Conservation (phyloP, 92 coral and sea anemone genomes). For the Palythoa heliodiscus region DNA sequence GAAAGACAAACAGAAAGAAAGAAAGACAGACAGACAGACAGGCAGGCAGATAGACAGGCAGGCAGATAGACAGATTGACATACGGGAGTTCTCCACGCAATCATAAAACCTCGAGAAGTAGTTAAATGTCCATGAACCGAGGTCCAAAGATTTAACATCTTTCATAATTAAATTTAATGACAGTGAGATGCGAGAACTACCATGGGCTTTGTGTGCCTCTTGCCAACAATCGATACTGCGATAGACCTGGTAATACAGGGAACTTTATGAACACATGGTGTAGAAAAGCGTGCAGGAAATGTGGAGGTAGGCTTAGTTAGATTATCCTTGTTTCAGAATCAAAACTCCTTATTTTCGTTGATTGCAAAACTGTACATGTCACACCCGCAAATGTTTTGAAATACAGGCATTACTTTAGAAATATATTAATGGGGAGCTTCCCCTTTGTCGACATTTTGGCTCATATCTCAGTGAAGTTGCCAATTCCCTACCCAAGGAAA, state of each 20-base stretch:
- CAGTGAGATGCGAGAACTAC: slow-evolving; percentile 5
- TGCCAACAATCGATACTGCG: not conserved
- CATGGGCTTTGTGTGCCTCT: not conserved
- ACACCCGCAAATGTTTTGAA: no score
- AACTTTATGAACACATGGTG: not conserved
- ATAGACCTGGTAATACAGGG: not conserved
- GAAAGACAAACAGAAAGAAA: no score
- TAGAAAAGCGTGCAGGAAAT: not conserved
- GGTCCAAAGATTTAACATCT: not conserved
- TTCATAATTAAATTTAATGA: not conserved
- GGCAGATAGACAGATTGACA: no score
- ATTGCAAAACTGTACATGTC: no score
- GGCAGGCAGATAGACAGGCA: no score
- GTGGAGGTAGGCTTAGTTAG: not conserved
- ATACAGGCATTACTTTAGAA: no score
- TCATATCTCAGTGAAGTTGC: no score
- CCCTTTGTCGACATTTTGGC: no score
- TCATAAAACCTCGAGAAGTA: not conserved
- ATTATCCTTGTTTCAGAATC: no score
- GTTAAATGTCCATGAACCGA: not conserved
- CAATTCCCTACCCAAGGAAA: no score
- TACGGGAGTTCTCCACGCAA: not conserved
- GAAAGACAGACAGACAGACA: no score
- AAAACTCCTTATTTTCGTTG: not conserved
- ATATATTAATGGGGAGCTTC: no score